phyloP scores from a whole-genome alignment of 2,888 invertebrate genomes.

The Macrophya alboannulata region DNA sequence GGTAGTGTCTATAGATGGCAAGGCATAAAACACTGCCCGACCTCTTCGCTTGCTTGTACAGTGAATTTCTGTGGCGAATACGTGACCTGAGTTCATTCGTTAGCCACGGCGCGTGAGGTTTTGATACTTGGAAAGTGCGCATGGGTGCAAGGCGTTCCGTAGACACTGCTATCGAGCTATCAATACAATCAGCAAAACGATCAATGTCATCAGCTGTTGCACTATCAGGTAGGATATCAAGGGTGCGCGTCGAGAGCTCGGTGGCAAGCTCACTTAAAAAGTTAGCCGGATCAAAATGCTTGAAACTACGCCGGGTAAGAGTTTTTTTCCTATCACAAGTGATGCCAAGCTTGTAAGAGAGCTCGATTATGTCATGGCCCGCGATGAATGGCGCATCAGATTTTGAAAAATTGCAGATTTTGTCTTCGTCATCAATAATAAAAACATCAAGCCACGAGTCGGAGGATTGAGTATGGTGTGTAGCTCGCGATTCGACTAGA shows the following conservation, averaged over 20 bases:
- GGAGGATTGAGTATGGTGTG: too few species aligned
- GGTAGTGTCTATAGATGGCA: neutral
- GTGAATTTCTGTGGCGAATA: neutral
- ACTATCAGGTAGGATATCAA: neutral
- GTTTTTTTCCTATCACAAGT: neutral
- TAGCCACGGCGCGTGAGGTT: neutral
- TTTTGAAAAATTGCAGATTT: neutral
- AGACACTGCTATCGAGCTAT: neutral
- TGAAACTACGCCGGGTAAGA: neutral
- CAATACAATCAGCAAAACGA: neutral
- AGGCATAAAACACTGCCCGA: neutral
- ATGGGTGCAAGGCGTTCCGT: neutral
- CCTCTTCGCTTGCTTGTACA: neutral
- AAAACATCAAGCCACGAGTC: too few species aligned
- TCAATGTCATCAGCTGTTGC: neutral
- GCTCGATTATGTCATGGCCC: neutral
- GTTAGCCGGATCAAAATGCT: neutral
- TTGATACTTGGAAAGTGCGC: neutral
- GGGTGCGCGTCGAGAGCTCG: neutral
- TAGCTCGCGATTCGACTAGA: too few species aligned
- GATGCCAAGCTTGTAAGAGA: neutral
- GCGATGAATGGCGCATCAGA: neutral
- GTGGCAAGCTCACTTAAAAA: neutral
- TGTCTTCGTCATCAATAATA: neutral
- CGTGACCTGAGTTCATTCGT: neutral